Evolutionary conservation across 2,113 vertebrate genomes (phyloP), one percentile per base, ranked within the genome.

Genomic region (Oncorhynchus keta): DNA sequence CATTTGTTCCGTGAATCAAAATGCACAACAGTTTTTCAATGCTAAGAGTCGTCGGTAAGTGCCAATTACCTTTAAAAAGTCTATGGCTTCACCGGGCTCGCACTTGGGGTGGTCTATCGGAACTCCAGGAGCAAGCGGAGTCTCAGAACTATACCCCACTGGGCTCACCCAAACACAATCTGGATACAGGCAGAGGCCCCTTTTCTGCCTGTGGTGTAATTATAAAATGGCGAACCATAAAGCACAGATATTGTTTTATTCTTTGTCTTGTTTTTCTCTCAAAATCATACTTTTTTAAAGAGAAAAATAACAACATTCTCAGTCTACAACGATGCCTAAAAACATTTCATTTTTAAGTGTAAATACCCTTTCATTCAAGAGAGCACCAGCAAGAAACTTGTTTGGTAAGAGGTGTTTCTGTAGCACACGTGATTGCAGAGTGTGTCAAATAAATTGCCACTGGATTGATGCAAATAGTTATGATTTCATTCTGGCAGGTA

Each of bases 131-230:
- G 70, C 72, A 77, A 69, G 70, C 75, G 69, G 75, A 81, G 68
- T 81, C 79, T 73, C 59, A 57, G 12, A n/a, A 14, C 39, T 3
- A 64, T 65, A 51, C 70, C 65, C 48, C n/a, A 75, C 79, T 77
- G 79, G 48, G 70, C 26, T 5, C 22, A 73, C 16, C 64, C 18
- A 76, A 80, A 80, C 79, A 76, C 14, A 57, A 20, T 69, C 20
- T 69, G 32, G 16, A 39, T 11, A 45, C 39, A 45, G 9, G 9
- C 39, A 11, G 9, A 45, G 39, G 9, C 39, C 39, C 2, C 0
- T 12, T 45, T 45, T 45, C 39, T 45, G 3, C 39, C 39, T 45
- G 39, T 45, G 39, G 9, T 45, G 39, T 45, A 12, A 45, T 9
- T 45, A 11, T 45, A 12, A 35, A 35, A 11, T 45, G 9, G 9